phyloP scores from a whole-genome alignment of 2,888 invertebrate genomes.

The Drosophila robusta region DNA sequence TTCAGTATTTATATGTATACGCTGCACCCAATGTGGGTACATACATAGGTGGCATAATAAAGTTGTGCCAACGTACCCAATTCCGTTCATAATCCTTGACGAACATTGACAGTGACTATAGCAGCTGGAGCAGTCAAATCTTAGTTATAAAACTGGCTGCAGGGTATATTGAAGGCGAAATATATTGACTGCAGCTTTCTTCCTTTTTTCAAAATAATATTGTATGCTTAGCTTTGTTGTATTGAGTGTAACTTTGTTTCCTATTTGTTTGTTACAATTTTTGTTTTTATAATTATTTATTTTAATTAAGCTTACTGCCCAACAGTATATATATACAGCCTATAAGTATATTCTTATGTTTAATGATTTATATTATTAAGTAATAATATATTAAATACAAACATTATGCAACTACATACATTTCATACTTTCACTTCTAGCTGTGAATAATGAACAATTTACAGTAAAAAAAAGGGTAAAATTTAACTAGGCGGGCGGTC shows the following conservation, averaged over 20 bases:
- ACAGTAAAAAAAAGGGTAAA: neutral
- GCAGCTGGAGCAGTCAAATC: neutral
- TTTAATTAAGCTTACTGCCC: neutral
- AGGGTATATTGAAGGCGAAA: conserved; percentile 1
- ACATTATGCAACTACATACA: neutral
- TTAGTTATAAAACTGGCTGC: neutral
- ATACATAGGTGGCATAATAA: neutral
- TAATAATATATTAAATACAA: conserved; percentile 12
- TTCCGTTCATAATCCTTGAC: neutral
- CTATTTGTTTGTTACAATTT: conserved; percentile 18
- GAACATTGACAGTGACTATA: neutral
- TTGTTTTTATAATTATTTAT: conserved; percentile 5
- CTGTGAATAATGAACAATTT: too few relatives aligned
- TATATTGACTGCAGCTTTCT: conserved; percentile 21
- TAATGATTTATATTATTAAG: neutral
- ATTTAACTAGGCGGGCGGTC: neutral
- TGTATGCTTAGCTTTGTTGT: conserved; percentile 13
- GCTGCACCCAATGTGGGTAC: conserved; percentile 17
- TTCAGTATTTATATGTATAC: conserved; percentile 48
- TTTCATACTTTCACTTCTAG: too few relatives aligned
- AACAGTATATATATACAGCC: neutral
- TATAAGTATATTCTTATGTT: neutral
- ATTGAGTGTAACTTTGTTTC: conserved; percentile 4
- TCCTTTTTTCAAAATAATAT: conserved; percentile 14
- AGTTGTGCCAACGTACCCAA: conserved; percentile 7